Conservation (phyloP, 2,888 invertebrate species). For the Cephus runcator region DNA sequence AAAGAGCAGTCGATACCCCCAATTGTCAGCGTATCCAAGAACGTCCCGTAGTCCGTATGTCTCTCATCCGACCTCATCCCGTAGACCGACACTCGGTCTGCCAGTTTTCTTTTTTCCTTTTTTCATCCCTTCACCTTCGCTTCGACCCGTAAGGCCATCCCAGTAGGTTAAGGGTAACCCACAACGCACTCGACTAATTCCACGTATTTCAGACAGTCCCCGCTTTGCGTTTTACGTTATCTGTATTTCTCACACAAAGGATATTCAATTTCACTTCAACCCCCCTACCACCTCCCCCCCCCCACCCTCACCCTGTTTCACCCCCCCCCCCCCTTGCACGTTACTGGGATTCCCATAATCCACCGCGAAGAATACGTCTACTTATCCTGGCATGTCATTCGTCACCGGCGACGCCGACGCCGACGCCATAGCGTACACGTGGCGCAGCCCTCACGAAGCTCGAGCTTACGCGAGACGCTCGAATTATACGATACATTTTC, state of each 20-base stretch:
- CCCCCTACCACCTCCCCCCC: neutral
- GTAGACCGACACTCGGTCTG: neutral
- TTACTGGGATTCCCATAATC: neutral
- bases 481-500: neutral
- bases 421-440: neutral
- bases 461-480: neutral
- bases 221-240: neutral
- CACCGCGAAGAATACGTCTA: neutral
- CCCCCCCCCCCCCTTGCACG: neutral
- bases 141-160: neutral
- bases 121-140: neutral
- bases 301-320: neutral
- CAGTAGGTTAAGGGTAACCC: neutral
- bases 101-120: neutral
- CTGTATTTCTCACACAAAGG: neutral
- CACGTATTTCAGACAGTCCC: neutral
- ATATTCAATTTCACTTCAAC: neutral
- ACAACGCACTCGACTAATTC: neutral
- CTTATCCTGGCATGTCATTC: neutral
- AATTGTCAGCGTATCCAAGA: neutral
- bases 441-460: neutral
- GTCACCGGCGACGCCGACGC: neutral
- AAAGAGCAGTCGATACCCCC: neutral
- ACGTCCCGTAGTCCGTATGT: neutral
- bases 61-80: neutral